A percentile compares a stretch with the other conserved stretches of the same genome.
Conservation (phyloP, 2,113 vertebrate genomes). For the Rhea pennata region DNA sequence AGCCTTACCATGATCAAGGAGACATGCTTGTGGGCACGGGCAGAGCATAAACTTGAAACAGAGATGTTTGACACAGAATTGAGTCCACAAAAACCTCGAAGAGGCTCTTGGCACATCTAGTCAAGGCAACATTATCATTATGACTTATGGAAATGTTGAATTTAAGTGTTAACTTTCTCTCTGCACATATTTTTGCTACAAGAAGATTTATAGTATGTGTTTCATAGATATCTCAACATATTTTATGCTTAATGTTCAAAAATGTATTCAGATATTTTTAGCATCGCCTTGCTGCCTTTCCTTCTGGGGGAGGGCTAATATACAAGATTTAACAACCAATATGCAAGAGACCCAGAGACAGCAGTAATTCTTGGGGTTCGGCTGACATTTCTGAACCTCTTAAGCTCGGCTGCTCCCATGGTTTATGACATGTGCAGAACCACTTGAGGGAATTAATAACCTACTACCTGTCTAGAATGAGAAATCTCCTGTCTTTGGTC, state of each 20-base stretch:
- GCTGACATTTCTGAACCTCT: constrained; percentile 22
- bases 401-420: constrained; percentile 3
- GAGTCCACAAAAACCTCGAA: not conserved
- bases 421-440: constrained; percentile 14
- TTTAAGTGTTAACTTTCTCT: not conserved
- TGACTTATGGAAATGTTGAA: not conserved
- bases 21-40: fast-evolving
- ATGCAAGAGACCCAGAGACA: not conserved
- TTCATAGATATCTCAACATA: not conserved
- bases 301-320: not conserved
- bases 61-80: not conserved
- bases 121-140: not conserved
- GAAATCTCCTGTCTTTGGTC: not conserved
- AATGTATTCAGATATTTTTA: not conserved
- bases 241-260: not conserved
- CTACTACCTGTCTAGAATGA: not conserved
- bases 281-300: not conserved
- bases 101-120: not conserved
- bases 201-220: fast-evolving
- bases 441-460: constrained; percentile 26
- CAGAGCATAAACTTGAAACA: not conserved
- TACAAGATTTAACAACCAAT: not conserved
- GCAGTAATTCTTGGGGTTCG: not conserved
- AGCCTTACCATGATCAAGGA: not conserved
- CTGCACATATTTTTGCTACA: not conserved